Evolutionary conservation across 2,888 invertebrate genomes (phyloP).

Genomic region (Callimorpha dominula): DNA sequence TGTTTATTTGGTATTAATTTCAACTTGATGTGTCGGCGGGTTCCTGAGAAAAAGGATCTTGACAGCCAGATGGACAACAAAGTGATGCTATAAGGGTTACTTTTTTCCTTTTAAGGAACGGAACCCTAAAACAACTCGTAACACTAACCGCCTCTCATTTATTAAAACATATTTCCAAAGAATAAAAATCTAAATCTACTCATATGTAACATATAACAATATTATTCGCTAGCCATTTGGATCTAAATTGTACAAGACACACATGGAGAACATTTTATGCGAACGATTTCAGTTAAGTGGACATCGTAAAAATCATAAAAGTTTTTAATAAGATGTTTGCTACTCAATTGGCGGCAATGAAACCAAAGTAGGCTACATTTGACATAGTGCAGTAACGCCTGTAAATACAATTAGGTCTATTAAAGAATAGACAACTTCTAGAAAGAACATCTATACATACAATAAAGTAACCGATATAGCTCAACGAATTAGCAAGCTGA

Average conservation of each 20-base stretch:
- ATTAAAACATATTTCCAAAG: not conserved
- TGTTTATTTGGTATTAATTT: too few relatives aligned
- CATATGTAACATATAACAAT: too few relatives aligned
- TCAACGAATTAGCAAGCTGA: too few relatives aligned
- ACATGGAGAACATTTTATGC: slow-evolving; percentile 28
- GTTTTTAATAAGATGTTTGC: slow-evolving; percentile 30
- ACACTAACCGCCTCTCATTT: not conserved
- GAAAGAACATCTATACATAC: slow-evolving; percentile 24
- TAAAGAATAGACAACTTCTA: slow-evolving; percentile 35
- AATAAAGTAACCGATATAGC: too few relatives aligned
- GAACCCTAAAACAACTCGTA: too few relatives aligned
- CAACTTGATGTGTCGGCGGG: too few relatives aligned
- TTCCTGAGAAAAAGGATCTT: too few relatives aligned
- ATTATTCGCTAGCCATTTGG: not conserved
- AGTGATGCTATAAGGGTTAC: too few relatives aligned
- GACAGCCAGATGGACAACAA: too few relatives aligned
- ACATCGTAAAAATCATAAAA: slow-evolving; percentile 24
- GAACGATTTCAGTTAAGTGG: slow-evolving; percentile 33
- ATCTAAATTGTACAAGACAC: slow-evolving; percentile 13
- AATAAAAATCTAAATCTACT: not conserved
- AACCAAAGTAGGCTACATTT: slow-evolving; percentile 22
- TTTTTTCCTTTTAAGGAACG: too few relatives aligned
- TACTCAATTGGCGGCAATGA: slow-evolving; percentile 34
- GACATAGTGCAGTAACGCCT: slow-evolving; percentile 25
- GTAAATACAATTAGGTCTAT: slow-evolving; percentile 42